These are phyloP conservation scores for Chondrosia reniformis DNA, from an alignment of 37 sponge, comb jelly and placozoan genomes.

Conservation along the genomic window DNA sequence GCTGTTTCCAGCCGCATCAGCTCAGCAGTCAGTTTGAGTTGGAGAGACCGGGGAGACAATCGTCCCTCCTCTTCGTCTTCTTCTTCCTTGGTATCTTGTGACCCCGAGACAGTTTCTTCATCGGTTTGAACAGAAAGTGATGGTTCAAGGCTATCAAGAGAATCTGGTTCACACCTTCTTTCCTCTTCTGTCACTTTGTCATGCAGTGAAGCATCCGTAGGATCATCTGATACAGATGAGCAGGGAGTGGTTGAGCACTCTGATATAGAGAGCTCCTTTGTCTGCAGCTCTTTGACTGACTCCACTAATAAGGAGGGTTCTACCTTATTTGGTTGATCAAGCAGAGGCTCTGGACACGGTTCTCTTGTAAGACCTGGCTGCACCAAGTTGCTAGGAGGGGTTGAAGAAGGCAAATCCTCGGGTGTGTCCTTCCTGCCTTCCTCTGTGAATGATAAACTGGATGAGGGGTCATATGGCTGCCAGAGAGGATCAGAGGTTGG, in stretches of 20 bases:
- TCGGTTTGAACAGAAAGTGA: not conserved
- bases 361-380: too few relatives aligned
- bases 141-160: not conserved
- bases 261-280: too few relatives aligned
- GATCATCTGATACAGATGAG: not conserved
- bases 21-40: slow-evolving; percentile 51
- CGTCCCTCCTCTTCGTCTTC: not conserved
- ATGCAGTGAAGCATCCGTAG: not conserved
- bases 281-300: too few relatives aligned
- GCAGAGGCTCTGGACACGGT: too few relatives aligned
- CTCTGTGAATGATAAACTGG: not conserved
- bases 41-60: slow-evolving; percentile 67
- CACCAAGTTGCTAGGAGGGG: not conserved
- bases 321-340: too few relatives aligned
- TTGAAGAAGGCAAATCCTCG: not conserved
- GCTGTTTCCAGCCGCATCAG: slow-evolving; percentile 55
- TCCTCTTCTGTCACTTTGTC: not conserved
- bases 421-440: not conserved
- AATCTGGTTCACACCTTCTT: not conserved
- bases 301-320: too few relatives aligned
- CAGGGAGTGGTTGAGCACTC: not conserved
- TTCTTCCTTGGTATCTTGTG: not conserved
- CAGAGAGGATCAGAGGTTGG: not conserved
- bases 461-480: not conserved
- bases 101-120: too few relatives aligned